Base-by-base conservation (phyloP, 2,113 vertebrate species). In the Heterochromis multidens region DNA sequence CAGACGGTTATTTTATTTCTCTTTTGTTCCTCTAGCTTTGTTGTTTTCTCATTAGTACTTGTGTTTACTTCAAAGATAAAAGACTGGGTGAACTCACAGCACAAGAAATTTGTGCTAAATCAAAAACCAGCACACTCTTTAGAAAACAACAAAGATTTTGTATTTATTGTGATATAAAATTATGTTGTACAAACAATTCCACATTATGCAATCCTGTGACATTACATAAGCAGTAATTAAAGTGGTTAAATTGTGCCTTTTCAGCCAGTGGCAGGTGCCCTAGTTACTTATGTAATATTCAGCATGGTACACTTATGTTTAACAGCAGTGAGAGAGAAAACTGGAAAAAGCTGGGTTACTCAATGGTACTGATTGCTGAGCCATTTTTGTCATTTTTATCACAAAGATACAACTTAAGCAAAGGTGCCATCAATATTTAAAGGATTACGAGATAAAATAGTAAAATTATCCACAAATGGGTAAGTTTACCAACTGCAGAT, bases 1-100 rank as follows among this genome's bases (percentile, higher is more conserved):
- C 40, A 31, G 67, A 31, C 17, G 17, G 10, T 74, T 74, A 57
- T 80, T 56, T 58, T 62, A 35, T 79, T 60, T 37, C 62, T 31
- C 46, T 82, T 56, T 80, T 37, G 79, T 79, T 56, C 27, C 54
- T 6, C 46, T 65, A 83, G 62, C 33, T 80, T 79, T 87, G 84
- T 79, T 88, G 79, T 82, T 90, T 72, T 37, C 37, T 83, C 77
- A 85, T 85, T 77, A 81, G 77, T 59, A 54, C 61, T 63, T 74
- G 23, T 86, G 62, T 87, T 89, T 83, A 74, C 61, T 74, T 80
- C 33, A 10, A 49, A 83, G 10, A 31, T 52, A 61, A 91, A 82
- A 61, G 7, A 23, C 17, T 5, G 25, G 17, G 6, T 84, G 85
- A 77, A 84, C 58, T 76, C 21, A 11, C 46, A 35, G 46, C 54